These are phyloP conservation scores for Zaprionus lineosus DNA, from an alignment of 2,888 invertebrate genomes.

Conservation along the genomic window DNA sequence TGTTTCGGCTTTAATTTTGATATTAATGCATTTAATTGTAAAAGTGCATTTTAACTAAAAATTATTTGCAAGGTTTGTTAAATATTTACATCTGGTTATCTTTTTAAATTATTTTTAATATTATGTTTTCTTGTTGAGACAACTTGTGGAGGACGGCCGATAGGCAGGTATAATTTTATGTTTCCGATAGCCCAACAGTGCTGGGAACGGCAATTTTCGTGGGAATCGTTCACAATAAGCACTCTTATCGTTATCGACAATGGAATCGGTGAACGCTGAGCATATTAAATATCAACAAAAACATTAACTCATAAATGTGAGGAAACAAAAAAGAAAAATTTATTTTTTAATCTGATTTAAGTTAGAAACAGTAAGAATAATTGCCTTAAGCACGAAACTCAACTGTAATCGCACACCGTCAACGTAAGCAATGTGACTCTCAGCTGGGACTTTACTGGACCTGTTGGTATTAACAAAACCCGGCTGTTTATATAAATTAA, in stretches of 20 bases:
- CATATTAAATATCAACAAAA: constrained; percentile 29
- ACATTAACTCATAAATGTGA: not conserved
- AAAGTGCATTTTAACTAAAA: not conserved
- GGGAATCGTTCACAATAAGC: constrained; percentile 27
- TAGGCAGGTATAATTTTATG: constrained; percentile 7
- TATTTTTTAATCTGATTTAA: no score
- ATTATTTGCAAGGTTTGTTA: not conserved
- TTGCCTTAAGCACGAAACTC: no score
- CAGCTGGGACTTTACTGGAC: constrained; percentile 5
- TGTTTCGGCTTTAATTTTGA: no score
- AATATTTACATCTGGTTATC: constrained; percentile 30
- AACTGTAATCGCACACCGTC: no score
- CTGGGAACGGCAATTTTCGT: not conserved
- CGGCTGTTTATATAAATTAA: not conserved
- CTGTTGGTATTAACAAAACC: constrained; percentile 14
- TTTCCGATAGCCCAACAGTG: constrained; percentile 30
- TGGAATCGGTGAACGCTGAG: constrained; percentile 6
- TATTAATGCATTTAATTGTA: constrained; percentile 3
- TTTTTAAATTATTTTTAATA: constrained; percentile 42
- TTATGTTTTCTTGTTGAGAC: constrained; percentile 51
- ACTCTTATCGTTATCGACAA: not conserved
- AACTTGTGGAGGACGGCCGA: constrained; percentile 43
- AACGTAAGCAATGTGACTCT: constrained; percentile 9
- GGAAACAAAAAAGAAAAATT: no score
- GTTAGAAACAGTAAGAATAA: no score